Conservation (phyloP, 2,888 invertebrate genomes). For the Eupithecia centaureata region DNA sequence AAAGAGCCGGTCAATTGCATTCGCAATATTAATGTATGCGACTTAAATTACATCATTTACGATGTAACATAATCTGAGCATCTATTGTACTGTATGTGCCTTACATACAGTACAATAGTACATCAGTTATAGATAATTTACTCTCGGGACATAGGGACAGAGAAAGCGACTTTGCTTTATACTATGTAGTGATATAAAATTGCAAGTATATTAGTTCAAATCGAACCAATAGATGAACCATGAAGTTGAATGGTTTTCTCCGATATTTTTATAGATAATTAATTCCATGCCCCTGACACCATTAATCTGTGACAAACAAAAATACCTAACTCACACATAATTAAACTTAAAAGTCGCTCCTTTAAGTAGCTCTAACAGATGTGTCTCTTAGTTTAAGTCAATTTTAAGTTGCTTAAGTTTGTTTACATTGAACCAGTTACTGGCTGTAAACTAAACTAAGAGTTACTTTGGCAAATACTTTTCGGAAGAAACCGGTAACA, state of each 20-base stretch:
- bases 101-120: no score
- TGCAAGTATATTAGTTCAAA: not conserved
- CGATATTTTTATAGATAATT: not conserved
- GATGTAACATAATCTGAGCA: no score
- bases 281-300: constrained; percentile 2
- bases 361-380: constrained; percentile 21
- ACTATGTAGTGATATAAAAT: no score
- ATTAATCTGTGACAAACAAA: constrained; percentile 23
- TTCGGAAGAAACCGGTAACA: not conserved
- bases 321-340: constrained; percentile 13
- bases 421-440: not conserved
- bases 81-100: no score
- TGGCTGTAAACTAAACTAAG: no score
- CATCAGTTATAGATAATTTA: no score
- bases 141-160: no score
- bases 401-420: constrained; percentile 4
- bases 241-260: not conserved
- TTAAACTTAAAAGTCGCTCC: constrained; percentile 7
- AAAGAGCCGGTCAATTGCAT: no score
- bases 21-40: no score
- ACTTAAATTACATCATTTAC: no score
- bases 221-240: not conserved
- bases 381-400: constrained; percentile 11
- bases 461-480: no score
- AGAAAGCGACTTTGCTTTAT: no score